A percentile compares a stretch with the other conserved stretches of the same genome.
Evolutionary conservation across 2,797 vertebrate species (phyloP).

Genomic region (Acropternis orthonyx): DNA sequence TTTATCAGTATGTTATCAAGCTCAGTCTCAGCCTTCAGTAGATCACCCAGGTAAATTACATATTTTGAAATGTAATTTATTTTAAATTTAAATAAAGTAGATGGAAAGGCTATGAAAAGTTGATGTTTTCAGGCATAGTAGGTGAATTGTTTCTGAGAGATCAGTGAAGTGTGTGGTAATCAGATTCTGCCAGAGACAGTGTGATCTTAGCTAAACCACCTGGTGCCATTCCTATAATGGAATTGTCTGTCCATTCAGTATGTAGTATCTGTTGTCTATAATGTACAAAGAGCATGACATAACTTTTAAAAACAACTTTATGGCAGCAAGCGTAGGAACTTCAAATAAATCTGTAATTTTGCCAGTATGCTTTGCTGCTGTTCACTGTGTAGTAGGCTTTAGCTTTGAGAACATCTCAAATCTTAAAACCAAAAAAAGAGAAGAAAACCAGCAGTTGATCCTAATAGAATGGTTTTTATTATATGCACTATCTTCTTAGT

Average conservation of each 20-base stretch:
- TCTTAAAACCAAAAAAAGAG: not conserved
- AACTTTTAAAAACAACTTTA: not conserved
- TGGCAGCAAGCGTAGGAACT: not conserved
- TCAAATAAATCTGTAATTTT: not conserved
- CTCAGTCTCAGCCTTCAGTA: conserved; percentile 37
- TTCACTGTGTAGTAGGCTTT: not conserved
- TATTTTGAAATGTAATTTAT: not conserved
- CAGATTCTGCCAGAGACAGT: not conserved
- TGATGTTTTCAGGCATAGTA: not conserved
- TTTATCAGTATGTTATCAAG: conserved; percentile 64
- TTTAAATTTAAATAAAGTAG: not conserved
- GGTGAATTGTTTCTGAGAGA: not conserved
- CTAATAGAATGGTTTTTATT: not conserved
- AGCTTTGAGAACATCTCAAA: not conserved
- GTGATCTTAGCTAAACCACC: not conserved
- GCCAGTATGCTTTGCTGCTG: not conserved
- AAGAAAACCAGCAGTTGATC: not conserved
- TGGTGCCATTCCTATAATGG: not conserved
- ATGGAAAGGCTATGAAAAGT: not conserved
- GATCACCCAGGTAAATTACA: conserved; percentile 77
- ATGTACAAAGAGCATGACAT: not conserved
- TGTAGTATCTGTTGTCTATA: not conserved
- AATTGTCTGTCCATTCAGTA: not conserved
- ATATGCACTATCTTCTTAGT: not conserved
- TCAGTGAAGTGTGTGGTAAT: not conserved